Conservation (phyloP, 2,888 invertebrate genomes). For the Uloborus plumipes region DNA sequence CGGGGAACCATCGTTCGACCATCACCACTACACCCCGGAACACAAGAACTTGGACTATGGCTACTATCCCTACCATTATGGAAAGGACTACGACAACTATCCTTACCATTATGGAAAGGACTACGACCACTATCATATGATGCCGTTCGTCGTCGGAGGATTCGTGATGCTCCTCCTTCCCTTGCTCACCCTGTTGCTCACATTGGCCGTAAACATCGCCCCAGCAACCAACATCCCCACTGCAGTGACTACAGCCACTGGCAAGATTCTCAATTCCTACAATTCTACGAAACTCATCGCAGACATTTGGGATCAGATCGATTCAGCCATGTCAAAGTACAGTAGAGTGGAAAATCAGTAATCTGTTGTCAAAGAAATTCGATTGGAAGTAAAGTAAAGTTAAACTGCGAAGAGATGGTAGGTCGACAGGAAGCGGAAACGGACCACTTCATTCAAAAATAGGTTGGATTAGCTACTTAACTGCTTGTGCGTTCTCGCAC, state of each 20-base stretch:
- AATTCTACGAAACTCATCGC: conserved; percentile 41
- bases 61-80: conserved; percentile 23
- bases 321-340: conserved; percentile 32
- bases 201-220: conserved; percentile 52
- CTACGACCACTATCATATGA: conserved; percentile 26
- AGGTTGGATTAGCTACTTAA: no score
- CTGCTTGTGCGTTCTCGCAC: no score
- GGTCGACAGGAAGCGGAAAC: no score
- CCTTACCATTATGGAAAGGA: conserved; percentile 29
- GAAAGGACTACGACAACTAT: conserved; percentile 28
- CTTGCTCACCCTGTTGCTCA: conserved; percentile 35
- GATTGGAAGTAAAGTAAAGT: no score
- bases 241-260: conserved; percentile 47
- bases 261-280: conserved; percentile 29
- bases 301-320: conserved; percentile 27
- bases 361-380: background rate
- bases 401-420: no score
- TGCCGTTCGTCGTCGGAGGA: conserved; percentile 46
- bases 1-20: conserved; percentile 32
- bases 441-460: no score
- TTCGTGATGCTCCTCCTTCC: conserved; percentile 52
- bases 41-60: conserved; percentile 31
- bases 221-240: conserved; percentile 53
- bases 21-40: conserved; percentile 11
- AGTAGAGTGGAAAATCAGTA: conserved; percentile 34